Conservation (phyloP, 2,888 invertebrate genomes). For the Gisinianus flammeolus region DNA sequence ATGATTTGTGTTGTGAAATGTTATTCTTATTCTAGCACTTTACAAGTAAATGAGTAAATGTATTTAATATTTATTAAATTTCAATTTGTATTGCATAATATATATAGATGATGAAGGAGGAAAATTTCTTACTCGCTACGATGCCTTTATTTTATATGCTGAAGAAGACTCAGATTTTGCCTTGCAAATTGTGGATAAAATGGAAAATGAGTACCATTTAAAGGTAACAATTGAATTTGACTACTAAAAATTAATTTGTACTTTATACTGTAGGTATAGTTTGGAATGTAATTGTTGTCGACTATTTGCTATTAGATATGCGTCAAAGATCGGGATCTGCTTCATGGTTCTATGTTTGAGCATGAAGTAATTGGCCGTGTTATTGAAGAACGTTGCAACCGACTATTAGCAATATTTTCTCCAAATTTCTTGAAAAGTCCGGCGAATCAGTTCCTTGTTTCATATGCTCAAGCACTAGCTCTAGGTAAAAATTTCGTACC, state of each 20-base stretch:
- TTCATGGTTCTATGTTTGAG: constrained; percentile 73
- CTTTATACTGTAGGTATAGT: background rate
- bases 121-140: constrained; percentile 68
- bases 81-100: background rate
- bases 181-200: constrained; percentile 68
- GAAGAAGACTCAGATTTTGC: constrained; percentile 74
- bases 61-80: background rate
- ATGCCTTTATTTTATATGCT: constrained; percentile 79
- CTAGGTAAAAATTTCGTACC: too few relatives aligned
- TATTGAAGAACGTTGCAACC: constrained; percentile 77
- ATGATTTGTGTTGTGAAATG: constrained; percentile 13
- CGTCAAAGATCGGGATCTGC: constrained; percentile 74
- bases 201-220: constrained; percentile 70
- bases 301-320: constrained; percentile 68
- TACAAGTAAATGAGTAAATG: background rate
- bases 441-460: constrained; percentile 78
- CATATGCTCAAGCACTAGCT: constrained; percentile 79
- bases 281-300: background rate
- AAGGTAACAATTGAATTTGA: constrained; percentile 65
- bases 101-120: constrained; percentile 67
- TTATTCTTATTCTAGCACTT: background rate
- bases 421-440: constrained; percentile 76
- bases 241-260: background rate
- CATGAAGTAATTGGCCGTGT: constrained; percentile 75
- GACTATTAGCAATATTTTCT: constrained; percentile 79